Evolutionary conservation across 2,113 vertebrate genomes (phyloP).

Genomic region (Nipponia nippon): DNA sequence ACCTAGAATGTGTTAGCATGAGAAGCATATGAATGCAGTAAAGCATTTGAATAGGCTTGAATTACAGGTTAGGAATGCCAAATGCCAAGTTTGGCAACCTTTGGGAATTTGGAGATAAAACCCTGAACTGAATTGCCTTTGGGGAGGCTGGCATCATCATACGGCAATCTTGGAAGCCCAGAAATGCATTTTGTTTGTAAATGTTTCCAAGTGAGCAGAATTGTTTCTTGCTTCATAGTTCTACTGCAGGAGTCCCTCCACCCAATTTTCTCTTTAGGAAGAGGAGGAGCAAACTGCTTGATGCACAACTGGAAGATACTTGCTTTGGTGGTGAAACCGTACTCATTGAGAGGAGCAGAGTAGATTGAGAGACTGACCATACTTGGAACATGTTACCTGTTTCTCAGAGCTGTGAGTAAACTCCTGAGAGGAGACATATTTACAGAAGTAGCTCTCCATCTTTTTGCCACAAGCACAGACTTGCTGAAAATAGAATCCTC

Average conservation of each 20-base stretch:
- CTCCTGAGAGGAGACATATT: slow-evolving; percentile 17
- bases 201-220: not conserved
- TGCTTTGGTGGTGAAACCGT: not conserved
- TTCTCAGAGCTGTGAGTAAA: not conserved
- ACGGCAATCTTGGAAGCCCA: not conserved
- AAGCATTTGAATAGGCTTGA: not conserved
- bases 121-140: not conserved
- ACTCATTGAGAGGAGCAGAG: not conserved
- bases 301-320: not conserved
- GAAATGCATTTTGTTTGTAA: not conserved
- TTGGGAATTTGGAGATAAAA: not conserved
- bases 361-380: not conserved
- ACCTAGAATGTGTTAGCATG: not conserved
- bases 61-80: not conserved
- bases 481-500: slow-evolving; percentile 23
- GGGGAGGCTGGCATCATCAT: not conserved
- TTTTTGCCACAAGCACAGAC: not conserved
- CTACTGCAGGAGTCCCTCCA: not conserved
- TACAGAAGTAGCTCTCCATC: not conserved
- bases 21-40: not conserved
- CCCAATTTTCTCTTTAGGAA: not conserved
- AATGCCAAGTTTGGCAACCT: not conserved
- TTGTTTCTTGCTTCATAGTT: not conserved
- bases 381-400: not conserved
- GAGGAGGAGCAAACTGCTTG: not conserved